phyloP scores from a whole-genome alignment of 2,888 invertebrate species.

The Apantesis nais region DNA sequence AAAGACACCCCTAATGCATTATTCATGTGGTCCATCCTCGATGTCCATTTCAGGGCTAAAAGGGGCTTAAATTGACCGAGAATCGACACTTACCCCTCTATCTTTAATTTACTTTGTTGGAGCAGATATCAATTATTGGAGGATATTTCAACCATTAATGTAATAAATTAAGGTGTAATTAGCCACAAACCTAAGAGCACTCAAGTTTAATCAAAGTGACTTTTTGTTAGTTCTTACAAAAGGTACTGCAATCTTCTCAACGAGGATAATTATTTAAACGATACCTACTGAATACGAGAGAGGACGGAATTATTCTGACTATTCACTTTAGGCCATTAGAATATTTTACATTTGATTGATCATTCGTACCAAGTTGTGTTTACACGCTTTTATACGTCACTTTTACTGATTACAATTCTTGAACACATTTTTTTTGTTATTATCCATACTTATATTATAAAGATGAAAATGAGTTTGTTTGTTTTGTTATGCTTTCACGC shows the following conservation, averaged over 20 bases:
- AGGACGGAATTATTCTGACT: background rate
- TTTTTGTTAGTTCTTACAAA: slow-evolving; percentile 3
- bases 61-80: slow-evolving; percentile 73
- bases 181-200: background rate
- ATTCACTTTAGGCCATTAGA: background rate
- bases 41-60: slow-evolving; percentile 65
- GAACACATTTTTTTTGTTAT: background rate
- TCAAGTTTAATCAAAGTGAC: background rate
- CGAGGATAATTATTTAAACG: slow-evolving; percentile 1
- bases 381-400: background rate
- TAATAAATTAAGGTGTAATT: background rate
- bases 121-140: slow-evolving; percentile 62
- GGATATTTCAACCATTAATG: slow-evolving; percentile 22
- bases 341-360: slow-evolving; percentile 2
- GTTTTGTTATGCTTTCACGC: too few relatives aligned
- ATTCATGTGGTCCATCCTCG: slow-evolving; percentile 69
- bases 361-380: background rate
- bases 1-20: slow-evolving; percentile 69
- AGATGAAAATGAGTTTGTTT: too few relatives aligned
- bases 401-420: background rate
- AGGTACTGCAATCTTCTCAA: background rate
- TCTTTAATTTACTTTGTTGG: slow-evolving; percentile 63
- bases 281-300: background rate
- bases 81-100: slow-evolving; percentile 65
- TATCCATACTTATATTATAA: too few relatives aligned